Percentiles rank a stretch among this genome's conserved stretches.
Evolutionary conservation across 2,797 vertebrate species (phyloP).

Genomic region (Gallirallus australis): DNA sequence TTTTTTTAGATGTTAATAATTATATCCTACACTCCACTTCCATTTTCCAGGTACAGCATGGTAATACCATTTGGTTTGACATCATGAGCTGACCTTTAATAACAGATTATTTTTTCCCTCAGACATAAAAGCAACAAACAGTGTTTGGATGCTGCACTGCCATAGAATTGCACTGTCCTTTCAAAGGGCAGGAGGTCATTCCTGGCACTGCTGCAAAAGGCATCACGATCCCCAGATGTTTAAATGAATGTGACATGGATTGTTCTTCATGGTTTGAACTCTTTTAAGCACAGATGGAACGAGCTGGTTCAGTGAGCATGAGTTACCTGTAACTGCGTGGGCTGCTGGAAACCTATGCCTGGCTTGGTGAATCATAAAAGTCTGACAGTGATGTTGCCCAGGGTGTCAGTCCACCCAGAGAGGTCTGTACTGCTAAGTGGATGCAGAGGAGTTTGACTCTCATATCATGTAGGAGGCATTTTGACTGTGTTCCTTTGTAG

Average conservation of each 20-base stretch:
- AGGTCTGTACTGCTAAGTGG: not conserved
- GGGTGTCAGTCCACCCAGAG: not conserved
- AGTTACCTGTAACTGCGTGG: not conserved
- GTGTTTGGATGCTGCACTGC: not conserved
- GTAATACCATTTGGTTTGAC: not conserved
- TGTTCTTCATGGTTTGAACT: not conserved
- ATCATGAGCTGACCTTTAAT: not conserved
- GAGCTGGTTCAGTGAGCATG: not conserved
- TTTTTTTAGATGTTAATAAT: not conserved
- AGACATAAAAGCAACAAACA: not conserved
- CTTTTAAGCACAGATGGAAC: not conserved
- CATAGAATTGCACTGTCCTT: not conserved
- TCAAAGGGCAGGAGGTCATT: not conserved
- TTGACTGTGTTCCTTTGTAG: not conserved
- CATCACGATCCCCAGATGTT: not conserved
- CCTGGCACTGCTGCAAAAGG: not conserved
- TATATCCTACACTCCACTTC: not conserved
- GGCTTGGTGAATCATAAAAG: not conserved
- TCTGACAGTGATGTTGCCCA: not conserved
- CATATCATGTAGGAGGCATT: not conserved
- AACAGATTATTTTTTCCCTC: not conserved
- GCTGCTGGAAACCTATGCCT: not conserved
- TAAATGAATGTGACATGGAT: not conserved
- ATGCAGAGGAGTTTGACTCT: not conserved
- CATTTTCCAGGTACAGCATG: not conserved